Evolutionary conservation across 2,113 vertebrate species (phyloP), one percentile per base, ranked within the genome.

Genomic region (Poeciliopsis turrubarensis): DNA sequence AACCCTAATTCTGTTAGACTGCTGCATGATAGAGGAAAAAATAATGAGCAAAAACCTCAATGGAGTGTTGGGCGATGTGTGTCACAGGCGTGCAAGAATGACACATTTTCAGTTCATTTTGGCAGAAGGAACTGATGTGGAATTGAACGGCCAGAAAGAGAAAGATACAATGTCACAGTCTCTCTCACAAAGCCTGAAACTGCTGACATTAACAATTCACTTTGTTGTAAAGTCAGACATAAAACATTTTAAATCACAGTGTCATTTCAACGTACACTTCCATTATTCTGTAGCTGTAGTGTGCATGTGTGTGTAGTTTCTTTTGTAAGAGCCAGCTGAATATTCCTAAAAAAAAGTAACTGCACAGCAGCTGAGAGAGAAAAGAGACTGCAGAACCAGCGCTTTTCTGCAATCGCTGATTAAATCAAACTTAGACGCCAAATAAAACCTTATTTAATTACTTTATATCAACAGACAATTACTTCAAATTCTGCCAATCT

Each of bases 311-410:
- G 67, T 77, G 63, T 74, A 61, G 25, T 3, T 67, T 64, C 80
- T 11, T 69, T 27, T 61, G 72, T 62, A 62, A 34, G 80, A 83
- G 68, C 86, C 86, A 88, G 80, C 72, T 90, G 63, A 30, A 80
- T 71, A 80, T n/a, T 78, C 57, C 66, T 64, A 72, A 77, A 29
- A 71, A 29, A 89, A 22, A 74, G 72, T 91, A 92, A 91, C 92
- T 92, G 92, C 92, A 93, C 89, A 93, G 92, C 92, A 92, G 91
- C 89, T 87, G 82, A 80, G 81, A 87, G 82, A 84, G 83, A 83
- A 73, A 70, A 77, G 78, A 29, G 84, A 91, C 83, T 72, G 83
- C 79, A 87, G 78, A 84, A 84, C 51, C 76, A 47, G 73, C 14
- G 66, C 19, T 71, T 34, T 80, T 86, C 82, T 17, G 39, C 84